phyloP scores from a whole-genome alignment of 1,140 invertebrate species.

The Scaptomyza graminum region DNA sequence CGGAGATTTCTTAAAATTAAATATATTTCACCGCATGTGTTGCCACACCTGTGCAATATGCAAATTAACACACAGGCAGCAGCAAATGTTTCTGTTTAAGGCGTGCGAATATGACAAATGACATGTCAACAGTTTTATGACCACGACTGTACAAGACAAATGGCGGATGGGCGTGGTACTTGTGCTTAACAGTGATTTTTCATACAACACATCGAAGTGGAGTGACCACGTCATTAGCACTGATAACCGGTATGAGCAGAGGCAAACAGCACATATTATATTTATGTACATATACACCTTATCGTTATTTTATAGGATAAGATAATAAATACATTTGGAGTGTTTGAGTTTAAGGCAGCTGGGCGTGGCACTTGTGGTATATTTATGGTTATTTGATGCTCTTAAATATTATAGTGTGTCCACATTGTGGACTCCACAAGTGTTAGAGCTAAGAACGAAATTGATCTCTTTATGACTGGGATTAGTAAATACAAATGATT shows the following conservation, averaged over 20 bases:
- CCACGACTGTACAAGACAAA: constrained; percentile 60
- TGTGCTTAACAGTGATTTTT: constrained; percentile 59
- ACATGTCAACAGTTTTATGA: constrained; percentile 62
- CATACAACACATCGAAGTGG: constrained; percentile 45
- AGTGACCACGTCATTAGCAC: constrained; percentile 51
- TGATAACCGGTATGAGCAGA: constrained; percentile 62
- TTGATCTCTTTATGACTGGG: not conserved
- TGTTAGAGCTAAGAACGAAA: not conserved
- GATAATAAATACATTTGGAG: constrained; percentile 49
- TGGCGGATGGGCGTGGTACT: constrained; percentile 57
- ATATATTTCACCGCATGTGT: not conserved
- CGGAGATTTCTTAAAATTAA: constrained; percentile 3
- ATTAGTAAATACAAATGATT: not conserved
- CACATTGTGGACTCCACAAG: not conserved
- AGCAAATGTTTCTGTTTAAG: constrained; percentile 2
- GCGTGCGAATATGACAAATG: constrained; percentile 72
- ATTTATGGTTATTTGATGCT: constrained; percentile 34
- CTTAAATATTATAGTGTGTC: constrained; percentile 4
- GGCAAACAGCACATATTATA: constrained; percentile 1
- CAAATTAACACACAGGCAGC: constrained; percentile 25
- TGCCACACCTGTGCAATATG: constrained; percentile 27
- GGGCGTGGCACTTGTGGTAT: constrained; percentile 27
- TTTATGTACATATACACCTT: constrained; percentile 9
- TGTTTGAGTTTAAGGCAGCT: constrained; percentile 14
- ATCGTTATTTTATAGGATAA: not conserved